Percentiles rank a stretch among this genome's conserved stretches.
Evolutionary conservation across 2,888 invertebrate species (phyloP).

Genomic region (Eilema caniola): DNA sequence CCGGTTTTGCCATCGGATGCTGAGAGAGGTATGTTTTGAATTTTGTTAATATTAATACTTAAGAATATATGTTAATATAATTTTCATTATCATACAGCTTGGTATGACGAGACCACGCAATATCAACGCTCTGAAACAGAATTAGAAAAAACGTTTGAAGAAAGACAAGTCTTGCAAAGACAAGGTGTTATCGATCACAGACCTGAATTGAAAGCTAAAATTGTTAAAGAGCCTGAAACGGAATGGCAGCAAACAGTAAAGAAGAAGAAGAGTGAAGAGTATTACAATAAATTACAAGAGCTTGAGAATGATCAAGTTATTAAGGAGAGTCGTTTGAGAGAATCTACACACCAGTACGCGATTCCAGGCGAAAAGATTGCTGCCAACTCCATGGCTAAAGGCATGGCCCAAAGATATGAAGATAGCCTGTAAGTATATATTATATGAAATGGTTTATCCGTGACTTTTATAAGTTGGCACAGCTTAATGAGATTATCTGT

Average conservation of each 20-base stretch:
- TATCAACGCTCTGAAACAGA: conserved; percentile 95
- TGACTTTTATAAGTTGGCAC: no score
- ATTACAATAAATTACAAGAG: conserved; percentile 93
- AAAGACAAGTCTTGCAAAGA: conserved; percentile 91
- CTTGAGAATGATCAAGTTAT: conserved; percentile 94
- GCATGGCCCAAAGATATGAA: conserved; percentile 96
- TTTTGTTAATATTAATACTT: conserved; percentile 24
- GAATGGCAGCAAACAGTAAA: conserved; percentile 95
- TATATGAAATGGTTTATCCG: neutral
- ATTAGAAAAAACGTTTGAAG: conserved; percentile 95
- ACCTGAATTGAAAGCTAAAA: conserved; percentile 89
- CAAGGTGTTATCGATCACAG: conserved; percentile 89
- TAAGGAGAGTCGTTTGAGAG: conserved; percentile 93
- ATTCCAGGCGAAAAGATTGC: conserved; percentile 94
- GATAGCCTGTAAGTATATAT: conserved; percentile 91
- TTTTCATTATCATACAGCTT: conserved; percentile 86
- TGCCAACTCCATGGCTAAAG: conserved; percentile 91
- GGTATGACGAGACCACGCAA: conserved; percentile 96
- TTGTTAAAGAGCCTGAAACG: conserved; percentile 91
- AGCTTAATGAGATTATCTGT: no score
- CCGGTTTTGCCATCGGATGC: conserved; percentile 80
- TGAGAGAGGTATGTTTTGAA: conserved; percentile 77
- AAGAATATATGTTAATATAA: conserved; percentile 25
- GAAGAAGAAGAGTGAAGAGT: conserved; percentile 93
- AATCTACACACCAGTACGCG: conserved; percentile 93